Conservation (phyloP, 2,888 invertebrate genomes). For the Pheosia tremula region DNA sequence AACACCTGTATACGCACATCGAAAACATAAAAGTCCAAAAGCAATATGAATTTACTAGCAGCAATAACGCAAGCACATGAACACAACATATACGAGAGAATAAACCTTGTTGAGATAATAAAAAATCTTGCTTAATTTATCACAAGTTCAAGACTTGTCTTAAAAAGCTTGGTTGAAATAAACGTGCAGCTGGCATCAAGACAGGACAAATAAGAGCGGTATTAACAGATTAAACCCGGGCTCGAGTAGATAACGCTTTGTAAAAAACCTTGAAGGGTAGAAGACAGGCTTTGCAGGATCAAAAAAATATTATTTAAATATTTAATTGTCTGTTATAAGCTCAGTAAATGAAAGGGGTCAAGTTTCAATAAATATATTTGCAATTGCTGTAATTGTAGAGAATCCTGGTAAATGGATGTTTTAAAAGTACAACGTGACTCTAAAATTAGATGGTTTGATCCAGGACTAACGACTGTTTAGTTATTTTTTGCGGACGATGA, state of each 20-base stretch:
- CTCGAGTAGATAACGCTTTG: conserved; percentile 25
- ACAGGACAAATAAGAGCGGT: conserved; percentile 29
- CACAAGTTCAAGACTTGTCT: conserved; percentile 8
- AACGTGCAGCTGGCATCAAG: conserved; percentile 17
- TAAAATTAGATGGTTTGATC: too few relatives aligned
- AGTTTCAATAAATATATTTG: neutral
- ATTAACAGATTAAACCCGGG: conserved; percentile 34
- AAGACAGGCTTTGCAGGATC: conserved; percentile 29
- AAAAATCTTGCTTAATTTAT: conserved; percentile 4
- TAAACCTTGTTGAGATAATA: neutral
- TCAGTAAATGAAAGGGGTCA: neutral
- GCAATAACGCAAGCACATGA: neutral
- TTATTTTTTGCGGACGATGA: too few relatives aligned
- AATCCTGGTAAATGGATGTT: neutral
- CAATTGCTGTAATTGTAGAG: neutral
- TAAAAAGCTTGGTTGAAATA: conserved; percentile 20
- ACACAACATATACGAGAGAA: neutral
- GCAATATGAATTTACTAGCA: conserved; percentile 1
- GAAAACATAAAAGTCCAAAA: neutral
- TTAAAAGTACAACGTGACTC: too few relatives aligned
- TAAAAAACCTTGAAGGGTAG: conserved; percentile 21
- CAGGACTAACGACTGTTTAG: too few relatives aligned
- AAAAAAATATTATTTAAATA: conserved; percentile 13
- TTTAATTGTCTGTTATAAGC: neutral
- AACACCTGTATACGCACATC: neutral